Conservation (phyloP, 1,140 invertebrate genomes). For the Drosophila sp. region DNA sequence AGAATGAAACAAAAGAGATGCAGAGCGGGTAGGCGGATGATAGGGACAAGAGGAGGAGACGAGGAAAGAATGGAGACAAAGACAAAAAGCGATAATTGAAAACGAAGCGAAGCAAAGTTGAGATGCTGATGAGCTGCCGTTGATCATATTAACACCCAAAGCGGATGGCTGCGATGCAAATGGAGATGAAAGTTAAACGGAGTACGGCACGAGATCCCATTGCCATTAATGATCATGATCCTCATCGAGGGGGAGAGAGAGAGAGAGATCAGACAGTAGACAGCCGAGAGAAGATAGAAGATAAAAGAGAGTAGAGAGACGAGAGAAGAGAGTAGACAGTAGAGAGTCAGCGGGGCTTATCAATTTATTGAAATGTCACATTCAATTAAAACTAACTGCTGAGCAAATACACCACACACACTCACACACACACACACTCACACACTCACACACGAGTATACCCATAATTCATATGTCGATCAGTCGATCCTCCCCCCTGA, state of each 20-base stretch:
- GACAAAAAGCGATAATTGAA: conserved; percentile 50
- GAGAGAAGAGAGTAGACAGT: conserved; percentile 40
- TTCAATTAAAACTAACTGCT: conserved; percentile 81
- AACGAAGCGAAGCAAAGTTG: conserved; percentile 56
- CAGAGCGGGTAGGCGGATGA: background rate
- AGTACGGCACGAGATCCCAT: conserved; percentile 50
- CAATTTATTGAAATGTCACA: conserved; percentile 83
- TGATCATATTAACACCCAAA: conserved; percentile 75
- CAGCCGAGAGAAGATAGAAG: too few species aligned
- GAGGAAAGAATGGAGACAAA: conserved; percentile 8
- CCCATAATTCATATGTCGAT: conserved; percentile 72
- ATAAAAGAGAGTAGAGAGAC: conserved; percentile 8
- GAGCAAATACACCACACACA: conserved; percentile 63
- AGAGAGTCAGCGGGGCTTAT: conserved; percentile 44
- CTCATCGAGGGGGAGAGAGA: background rate
- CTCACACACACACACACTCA: conserved; percentile 13
- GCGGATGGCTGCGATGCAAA: conserved; percentile 20
- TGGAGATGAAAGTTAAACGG: conserved; percentile 11
- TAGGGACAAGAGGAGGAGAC: conserved; percentile 3
- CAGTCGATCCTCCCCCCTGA: conserved; percentile 26
- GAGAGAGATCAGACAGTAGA: conserved; percentile 44
- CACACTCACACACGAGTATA: conserved; percentile 2
- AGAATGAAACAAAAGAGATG: conserved; percentile 14
- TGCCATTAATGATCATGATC: conserved; percentile 63
- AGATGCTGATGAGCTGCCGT: conserved; percentile 80